Evolutionary conservation across 2,888 invertebrate species (phyloP), one percentile per base, ranked within the genome.

Genomic region (Melieria omissa): DNA sequence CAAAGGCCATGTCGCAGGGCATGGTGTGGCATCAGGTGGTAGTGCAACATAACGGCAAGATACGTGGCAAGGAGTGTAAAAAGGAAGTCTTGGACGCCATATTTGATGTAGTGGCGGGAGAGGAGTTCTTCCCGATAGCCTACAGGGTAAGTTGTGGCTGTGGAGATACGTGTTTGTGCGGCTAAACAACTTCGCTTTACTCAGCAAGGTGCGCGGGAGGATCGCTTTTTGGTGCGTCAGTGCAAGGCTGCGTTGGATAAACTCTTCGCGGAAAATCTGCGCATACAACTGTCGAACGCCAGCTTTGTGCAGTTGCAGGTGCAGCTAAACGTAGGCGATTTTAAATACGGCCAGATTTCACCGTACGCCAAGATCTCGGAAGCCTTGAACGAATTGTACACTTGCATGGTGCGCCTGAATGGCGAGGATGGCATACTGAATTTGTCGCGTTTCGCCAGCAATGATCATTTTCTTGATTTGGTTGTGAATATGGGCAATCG

Each of bases 191-290:
- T 67, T 60, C 10, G 46, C 54, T 68, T 64, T 16, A 45, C 52
- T 42, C 58, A 85, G 85, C 68, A 72, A n/a, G 83, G 84, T 0
- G 4, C 71, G 0, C 65, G 67, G 46, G 74, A 75, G 44, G 86
- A 85, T 73, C 77, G 77, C 0, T 83, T 85, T 54, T 71, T 85
- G 9, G 82, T 79, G 10, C 84, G 85, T 0, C 77, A 80, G 64
- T 86, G 86, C 55, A 79, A 79, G 47, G 58, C 73, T 0, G 85
- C 86, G 0, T 29, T 85, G 57, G 84, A 85, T 52, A 84, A 81
- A 52, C 73, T 86, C 0, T 86, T 85, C 52, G 74, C 75, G 3
- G 78, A 78, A 41, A 79, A 79, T 12, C 79, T 85, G 0, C 75
- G 73, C 8, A 73, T 85, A 0, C 72, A 78, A 9, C 71, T 84